Conservation (phyloP, 2,113 vertebrate species). For the Azemiops feae region DNA sequence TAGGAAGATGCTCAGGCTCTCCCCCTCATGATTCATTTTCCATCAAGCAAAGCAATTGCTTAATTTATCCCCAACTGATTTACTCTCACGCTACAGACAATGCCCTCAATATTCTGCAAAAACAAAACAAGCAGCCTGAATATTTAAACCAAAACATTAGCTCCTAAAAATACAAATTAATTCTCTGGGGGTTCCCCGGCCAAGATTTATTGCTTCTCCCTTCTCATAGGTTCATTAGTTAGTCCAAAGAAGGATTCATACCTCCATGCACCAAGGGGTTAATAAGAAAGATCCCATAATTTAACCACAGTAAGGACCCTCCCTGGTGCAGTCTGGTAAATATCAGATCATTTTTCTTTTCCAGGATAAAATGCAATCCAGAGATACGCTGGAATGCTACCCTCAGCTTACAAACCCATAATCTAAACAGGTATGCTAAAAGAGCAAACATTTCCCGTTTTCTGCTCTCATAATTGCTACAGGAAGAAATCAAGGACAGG, state of each 20-base stretch:
- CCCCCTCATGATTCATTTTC: not conserved
- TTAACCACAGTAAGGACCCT: constrained; percentile 40
- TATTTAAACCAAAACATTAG: constrained; percentile 52
- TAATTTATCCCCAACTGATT: constrained; percentile 53
- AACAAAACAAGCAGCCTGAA: constrained; percentile 23
- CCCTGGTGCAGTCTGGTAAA: constrained; percentile 17
- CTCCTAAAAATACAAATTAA: constrained; percentile 40
- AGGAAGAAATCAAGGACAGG: not conserved
- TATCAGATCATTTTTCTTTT: constrained; percentile 38
- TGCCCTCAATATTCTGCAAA: constrained; percentile 46
- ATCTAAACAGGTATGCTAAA: not conserved
- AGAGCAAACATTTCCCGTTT: not conserved
- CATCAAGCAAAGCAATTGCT: not conserved
- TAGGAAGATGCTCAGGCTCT: constrained; percentile 34
- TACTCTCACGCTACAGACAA: constrained; percentile 43
- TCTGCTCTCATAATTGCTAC: not conserved
- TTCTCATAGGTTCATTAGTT: constrained; percentile 15
- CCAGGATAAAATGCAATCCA: constrained; percentile 6
- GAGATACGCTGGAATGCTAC: constrained; percentile 8
- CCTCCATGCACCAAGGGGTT: constrained; percentile 47
- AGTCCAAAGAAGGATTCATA: constrained; percentile 6
- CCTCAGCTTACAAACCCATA: constrained; percentile 14
- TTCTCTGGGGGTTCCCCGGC: not conserved
- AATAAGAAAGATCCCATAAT: constrained; percentile 48
- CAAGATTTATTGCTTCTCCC: constrained; percentile 20